Conservation (phyloP, 2,888 invertebrate species). For the Gryllus longicercus region DNA sequence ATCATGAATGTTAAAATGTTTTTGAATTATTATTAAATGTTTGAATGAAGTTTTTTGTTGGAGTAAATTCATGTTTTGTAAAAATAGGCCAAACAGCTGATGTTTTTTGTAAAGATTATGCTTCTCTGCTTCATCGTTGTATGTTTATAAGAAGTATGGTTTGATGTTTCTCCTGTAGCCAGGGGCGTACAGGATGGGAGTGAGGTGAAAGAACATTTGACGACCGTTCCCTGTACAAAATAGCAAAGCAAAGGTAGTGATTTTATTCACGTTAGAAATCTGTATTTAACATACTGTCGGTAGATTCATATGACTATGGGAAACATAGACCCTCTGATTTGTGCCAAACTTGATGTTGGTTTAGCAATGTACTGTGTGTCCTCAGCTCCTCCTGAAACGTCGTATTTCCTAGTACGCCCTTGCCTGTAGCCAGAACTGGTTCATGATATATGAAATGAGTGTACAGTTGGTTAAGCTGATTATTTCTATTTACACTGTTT, state of each 20-base stretch:
- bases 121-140: constrained; percentile 1
- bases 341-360: constrained; percentile 10
- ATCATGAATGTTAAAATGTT: background rate
- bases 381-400: background rate
- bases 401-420: background rate
- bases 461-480: constrained; percentile 1
- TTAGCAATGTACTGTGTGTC: background rate
- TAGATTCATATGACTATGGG: too few relatives aligned
- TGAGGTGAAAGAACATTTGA: background rate
- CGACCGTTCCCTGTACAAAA: too few relatives aligned
- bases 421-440: constrained; percentile 17
- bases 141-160: constrained; percentile 7
- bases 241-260: too few relatives aligned
- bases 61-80: background rate
- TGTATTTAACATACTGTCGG: too few relatives aligned
- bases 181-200: background rate
- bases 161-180: constrained; percentile 17
- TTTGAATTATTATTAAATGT: background rate
- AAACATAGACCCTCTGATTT: background rate
- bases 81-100: background rate
- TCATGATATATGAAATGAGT: background rate
- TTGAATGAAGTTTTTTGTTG: background rate
- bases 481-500: background rate
- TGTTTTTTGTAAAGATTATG: constrained; percentile 6
- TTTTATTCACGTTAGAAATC: too few relatives aligned